phyloP scores from a whole-genome alignment of 2,113 vertebrate species.

The Lipophrys pholis region DNA sequence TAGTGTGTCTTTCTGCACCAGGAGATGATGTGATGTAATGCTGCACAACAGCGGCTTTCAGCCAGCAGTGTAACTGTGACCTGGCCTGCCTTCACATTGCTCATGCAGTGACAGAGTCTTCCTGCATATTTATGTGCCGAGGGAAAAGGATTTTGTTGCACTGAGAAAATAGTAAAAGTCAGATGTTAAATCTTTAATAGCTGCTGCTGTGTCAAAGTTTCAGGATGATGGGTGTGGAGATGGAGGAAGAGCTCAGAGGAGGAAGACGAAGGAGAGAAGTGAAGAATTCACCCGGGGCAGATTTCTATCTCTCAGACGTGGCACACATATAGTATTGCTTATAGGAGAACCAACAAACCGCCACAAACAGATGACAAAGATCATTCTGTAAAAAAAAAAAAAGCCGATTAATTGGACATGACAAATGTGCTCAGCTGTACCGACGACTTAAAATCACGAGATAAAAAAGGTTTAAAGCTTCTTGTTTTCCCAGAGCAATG shows the following conservation, averaged over 20 bases:
- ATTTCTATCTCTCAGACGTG: background rate
- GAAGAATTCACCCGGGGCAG: background rate
- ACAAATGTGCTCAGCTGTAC: too few relatives aligned
- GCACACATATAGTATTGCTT: background rate
- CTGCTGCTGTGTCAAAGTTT: constrained; percentile 58
- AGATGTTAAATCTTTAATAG: constrained; percentile 75
- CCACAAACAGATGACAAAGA: too few relatives aligned
- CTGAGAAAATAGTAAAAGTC: constrained; percentile 67
- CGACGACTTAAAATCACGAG: too few relatives aligned
- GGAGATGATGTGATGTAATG: constrained; percentile 69
- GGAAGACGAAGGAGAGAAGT: background rate
- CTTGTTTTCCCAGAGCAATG: too few relatives aligned
- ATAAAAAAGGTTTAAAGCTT: too few relatives aligned
- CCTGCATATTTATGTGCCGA: constrained; percentile 69
- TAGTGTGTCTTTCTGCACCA: constrained; percentile 68
- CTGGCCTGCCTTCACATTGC: constrained; percentile 40
- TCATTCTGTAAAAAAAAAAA: too few relatives aligned
- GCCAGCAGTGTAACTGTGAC: constrained; percentile 39
- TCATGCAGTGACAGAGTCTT: constrained; percentile 35
- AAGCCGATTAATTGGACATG: too few relatives aligned
- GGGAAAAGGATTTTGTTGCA: constrained; percentile 72
- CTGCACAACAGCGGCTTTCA: constrained; percentile 60
- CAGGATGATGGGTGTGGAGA: constrained; percentile 24
- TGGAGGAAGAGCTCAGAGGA: constrained; percentile 10
- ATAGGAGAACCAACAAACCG: too few relatives aligned